Conservation (phyloP, 2,888 invertebrate species). For the Colletes collaris region DNA sequence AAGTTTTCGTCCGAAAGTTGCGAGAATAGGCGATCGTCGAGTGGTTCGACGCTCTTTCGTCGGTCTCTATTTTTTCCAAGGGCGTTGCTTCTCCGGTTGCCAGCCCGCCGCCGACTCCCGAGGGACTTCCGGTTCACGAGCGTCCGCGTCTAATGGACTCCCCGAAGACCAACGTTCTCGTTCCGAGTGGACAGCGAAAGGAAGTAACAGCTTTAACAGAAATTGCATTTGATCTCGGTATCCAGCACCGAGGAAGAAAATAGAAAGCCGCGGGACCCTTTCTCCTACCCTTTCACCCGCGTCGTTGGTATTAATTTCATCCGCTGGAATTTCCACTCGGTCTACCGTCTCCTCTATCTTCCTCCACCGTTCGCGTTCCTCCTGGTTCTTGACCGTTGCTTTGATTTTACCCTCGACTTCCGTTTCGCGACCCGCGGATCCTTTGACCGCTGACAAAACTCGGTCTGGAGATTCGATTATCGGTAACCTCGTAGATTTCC, state of each 20-base stretch:
- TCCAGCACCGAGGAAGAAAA: slow-evolving; percentile 31
- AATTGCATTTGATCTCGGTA: slow-evolving; percentile 74
- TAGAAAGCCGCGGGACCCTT: slow-evolving; percentile 36
- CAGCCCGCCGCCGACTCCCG: slow-evolving; percentile 62
- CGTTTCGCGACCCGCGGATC: neutral
- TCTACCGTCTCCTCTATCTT: neutral
- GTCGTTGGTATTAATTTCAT: slow-evolving; percentile 58
- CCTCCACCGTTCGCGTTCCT: neutral
- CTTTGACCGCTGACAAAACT: slow-evolving; percentile 32
- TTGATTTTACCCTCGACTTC: slow-evolving; percentile 38
- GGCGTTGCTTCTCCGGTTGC: slow-evolving; percentile 30
- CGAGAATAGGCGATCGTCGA: neutral
- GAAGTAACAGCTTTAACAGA: slow-evolving; percentile 74
- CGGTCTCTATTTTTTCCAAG: slow-evolving; percentile 27
- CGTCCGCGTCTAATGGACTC: slow-evolving; percentile 72
- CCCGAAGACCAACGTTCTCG: slow-evolving; percentile 64
- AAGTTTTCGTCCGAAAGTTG: neutral
- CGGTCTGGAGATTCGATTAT: slow-evolving; percentile 40
- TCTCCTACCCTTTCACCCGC: slow-evolving; percentile 14
- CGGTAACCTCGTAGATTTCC: slow-evolving; percentile 31
- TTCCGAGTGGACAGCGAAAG: slow-evolving; percentile 65
- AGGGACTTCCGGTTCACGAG: slow-evolving; percentile 74
- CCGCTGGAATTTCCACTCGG: slow-evolving; percentile 44
- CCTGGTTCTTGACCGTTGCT: slow-evolving; percentile 23
- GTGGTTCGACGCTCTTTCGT: neutral